These are phyloP conservation scores for Pycnonotus jocosus DNA, from an alignment of 2,113 vertebrate species.

Conservation along the genomic window DNA sequence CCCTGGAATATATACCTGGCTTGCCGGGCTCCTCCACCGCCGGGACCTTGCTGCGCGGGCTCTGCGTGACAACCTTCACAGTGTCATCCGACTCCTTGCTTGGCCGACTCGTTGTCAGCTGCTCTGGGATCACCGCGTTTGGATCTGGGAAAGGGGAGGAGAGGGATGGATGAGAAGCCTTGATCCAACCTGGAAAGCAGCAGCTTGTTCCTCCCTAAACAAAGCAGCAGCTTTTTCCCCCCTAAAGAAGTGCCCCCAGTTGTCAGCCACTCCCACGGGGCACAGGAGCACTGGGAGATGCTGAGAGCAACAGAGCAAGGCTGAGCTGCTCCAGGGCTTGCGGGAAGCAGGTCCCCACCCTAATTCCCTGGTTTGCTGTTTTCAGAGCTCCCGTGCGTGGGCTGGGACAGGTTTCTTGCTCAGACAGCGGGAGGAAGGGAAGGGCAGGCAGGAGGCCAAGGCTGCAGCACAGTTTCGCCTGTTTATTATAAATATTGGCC, in stretches of 20 bases:
- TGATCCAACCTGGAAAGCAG: neutral
- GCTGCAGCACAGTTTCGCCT: neutral
- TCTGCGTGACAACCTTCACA: conserved; percentile 78
- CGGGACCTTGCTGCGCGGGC: conserved; percentile 55
- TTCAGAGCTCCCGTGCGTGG: neutral
- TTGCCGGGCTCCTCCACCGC: conserved; percentile 67
- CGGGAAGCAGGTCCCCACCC: neutral
- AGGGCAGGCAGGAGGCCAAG: conserved; percentile 23
- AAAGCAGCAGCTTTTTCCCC: too few relatives aligned
- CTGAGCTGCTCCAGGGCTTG: neutral
- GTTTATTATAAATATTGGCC: conserved; percentile 48
- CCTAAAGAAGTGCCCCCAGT: neutral
- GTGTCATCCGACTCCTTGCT: conserved; percentile 78
- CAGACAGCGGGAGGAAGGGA: neutral
- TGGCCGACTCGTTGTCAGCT: conserved; percentile 77
- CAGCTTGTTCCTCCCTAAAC: too few relatives aligned
- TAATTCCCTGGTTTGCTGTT: neutral
- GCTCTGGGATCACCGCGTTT: conserved; percentile 77
- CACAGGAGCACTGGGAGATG: neutral
- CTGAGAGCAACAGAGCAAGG: neutral
- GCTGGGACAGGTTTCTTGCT: neutral
- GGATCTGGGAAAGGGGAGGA: conserved; percentile 74
- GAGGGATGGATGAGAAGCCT: neutral
- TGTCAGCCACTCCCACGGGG: neutral
- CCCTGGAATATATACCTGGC: conserved; percentile 50